Evolutionary conservation across 2,113 vertebrate species (phyloP).

Genomic region (Cyanistes caeruleus): DNA sequence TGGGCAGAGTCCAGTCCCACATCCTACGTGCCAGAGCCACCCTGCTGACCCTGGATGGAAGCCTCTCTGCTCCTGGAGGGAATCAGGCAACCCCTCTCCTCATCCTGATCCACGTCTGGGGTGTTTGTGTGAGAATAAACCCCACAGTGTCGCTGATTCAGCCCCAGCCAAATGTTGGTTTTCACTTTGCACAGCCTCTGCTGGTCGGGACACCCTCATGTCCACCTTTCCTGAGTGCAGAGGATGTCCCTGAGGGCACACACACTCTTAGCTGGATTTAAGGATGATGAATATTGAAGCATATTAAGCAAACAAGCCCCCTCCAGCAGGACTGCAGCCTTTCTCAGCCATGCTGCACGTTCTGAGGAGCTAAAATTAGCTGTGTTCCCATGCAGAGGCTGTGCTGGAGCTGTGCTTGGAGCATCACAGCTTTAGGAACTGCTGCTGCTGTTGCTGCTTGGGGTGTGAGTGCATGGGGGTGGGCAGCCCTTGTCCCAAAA

Average conservation of each 20-base stretch:
- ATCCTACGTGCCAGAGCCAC: background rate
- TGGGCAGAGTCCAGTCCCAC: background rate
- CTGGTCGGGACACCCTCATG: background rate
- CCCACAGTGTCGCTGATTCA: background rate
- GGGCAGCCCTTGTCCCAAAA: background rate
- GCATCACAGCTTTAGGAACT: rapidly evolving
- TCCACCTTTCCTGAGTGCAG: background rate
- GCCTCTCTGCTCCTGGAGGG: background rate
- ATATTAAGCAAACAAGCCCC: background rate
- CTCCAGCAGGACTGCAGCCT: background rate
- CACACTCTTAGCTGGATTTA: background rate
- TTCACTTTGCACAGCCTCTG: background rate
- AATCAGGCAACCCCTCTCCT: background rate
- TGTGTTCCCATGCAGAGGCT: background rate
- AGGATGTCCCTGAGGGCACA: background rate
- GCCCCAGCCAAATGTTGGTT: background rate
- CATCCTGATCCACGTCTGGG: rapidly evolving
- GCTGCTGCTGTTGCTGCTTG: background rate
- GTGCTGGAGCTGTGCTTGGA: background rate
- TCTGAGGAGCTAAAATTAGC: background rate
- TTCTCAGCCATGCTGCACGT: background rate
- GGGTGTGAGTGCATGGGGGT: background rate
- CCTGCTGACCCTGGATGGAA: background rate
- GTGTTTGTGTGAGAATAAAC: background rate
- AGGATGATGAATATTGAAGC: background rate